phyloP scores from a whole-genome alignment of 2,797 vertebrate genomes.

The Steatocranus sp. region DNA sequence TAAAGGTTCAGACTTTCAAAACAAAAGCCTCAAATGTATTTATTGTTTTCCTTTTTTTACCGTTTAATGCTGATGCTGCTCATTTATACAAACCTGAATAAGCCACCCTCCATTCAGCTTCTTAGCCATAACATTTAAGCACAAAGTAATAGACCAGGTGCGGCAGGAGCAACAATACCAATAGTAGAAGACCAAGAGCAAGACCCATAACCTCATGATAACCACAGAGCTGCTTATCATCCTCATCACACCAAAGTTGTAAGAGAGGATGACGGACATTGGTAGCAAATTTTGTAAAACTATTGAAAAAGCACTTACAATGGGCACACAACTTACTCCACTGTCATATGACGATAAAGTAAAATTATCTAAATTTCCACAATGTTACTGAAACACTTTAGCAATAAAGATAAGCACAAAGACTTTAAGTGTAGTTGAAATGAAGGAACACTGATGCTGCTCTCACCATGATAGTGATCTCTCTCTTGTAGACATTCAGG shows the following conservation, averaged over 20 bases:
- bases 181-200: neutral
- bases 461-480: slow-evolving; percentile 95
- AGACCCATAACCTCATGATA: neutral
- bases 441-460: neutral
- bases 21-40: neutral
- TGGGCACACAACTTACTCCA: neutral
- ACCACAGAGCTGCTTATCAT: neutral
- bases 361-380: neutral
- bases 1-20: neutral
- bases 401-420: neutral
- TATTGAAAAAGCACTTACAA: neutral
- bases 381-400: neutral
- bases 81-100: neutral
- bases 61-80: neutral
- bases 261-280: rapidly evolving
- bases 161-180: neutral
- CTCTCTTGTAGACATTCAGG: slow-evolving; percentile 92
- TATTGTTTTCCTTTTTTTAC: rapidly evolving
- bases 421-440: neutral
- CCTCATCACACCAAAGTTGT: neutral
- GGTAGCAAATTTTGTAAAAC: neutral
- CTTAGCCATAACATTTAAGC: neutral
- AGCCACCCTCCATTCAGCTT: neutral
- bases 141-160: neutral
- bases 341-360: neutral